These are phyloP conservation scores for Hoplostethus mediterraneus DNA, from an alignment of 2,797 vertebrate genomes.

Conservation along the genomic window DNA sequence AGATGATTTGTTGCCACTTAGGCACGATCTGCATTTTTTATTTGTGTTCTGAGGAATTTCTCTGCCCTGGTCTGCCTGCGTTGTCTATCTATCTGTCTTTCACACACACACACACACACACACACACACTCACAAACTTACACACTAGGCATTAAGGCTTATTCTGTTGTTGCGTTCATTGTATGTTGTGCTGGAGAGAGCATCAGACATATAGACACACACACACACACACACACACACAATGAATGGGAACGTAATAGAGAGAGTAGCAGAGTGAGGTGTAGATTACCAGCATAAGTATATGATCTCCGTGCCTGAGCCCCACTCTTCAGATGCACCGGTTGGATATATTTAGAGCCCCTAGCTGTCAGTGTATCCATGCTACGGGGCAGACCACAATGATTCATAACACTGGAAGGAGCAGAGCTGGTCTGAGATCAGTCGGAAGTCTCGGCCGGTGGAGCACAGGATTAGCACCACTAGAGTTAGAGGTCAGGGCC, in stretches of 20 bases:
- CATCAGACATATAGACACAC: conserved; percentile 11
- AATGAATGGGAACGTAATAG: conserved; percentile 58
- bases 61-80: not conserved
- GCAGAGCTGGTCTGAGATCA: conserved; percentile 62
- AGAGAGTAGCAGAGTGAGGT: conserved; percentile 46
- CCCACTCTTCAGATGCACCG: conserved; percentile 68
- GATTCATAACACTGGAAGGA: conserved; percentile 65
- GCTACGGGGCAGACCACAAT: conserved; percentile 76
- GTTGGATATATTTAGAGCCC: conserved; percentile 82
- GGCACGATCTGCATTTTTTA: conserved; percentile 32
- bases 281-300: conserved; percentile 69
- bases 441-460: conserved; percentile 54
- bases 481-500: conserved; percentile 42
- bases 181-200: no score
- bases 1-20: conserved; percentile 67
- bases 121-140: not conserved
- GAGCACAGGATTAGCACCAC: conserved; percentile 46
- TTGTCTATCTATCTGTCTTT: not conserved
- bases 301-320: conserved; percentile 71
- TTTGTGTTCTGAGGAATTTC: not conserved
- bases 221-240: conserved; percentile 38
- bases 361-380: conserved; percentile 76
- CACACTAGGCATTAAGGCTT: not conserved
- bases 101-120: not conserved
- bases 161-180: conserved; percentile 31